These are phyloP conservation scores for Python bivittatus DNA, from an alignment of 2,113 vertebrate genomes.

Conservation along the genomic window DNA sequence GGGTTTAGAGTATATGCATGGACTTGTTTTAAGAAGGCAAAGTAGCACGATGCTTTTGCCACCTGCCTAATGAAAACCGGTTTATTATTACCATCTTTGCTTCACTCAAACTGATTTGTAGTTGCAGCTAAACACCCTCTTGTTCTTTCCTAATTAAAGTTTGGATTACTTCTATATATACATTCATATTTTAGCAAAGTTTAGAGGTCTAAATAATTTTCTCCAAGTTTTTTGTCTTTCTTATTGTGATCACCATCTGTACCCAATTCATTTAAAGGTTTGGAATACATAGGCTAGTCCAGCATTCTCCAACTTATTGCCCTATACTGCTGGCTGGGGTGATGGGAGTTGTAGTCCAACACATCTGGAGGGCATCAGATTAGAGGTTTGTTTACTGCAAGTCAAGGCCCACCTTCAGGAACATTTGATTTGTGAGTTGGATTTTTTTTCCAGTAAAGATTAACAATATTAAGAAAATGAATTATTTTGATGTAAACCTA, in stretches of 20 bases:
- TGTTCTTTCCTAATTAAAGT: background rate
- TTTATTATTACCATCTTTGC: constrained; percentile 45
- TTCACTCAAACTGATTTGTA: constrained; percentile 47
- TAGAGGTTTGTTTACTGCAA: background rate
- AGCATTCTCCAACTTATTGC: background rate
- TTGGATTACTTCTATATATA: constrained; percentile 8
- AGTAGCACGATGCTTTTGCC: constrained; percentile 59
- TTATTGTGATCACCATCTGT: background rate
- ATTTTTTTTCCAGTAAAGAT: background rate
- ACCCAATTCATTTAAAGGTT: background rate
- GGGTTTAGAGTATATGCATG: constrained; percentile 54
- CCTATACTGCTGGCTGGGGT: too few relatives aligned
- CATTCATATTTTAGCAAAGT: constrained; percentile 7
- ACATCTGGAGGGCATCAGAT: background rate
- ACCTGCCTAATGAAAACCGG: constrained; percentile 60
- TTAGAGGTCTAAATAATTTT: background rate
- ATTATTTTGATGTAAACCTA: background rate
- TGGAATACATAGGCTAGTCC: background rate
- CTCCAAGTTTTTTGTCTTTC: background rate
- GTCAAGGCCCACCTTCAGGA: background rate
- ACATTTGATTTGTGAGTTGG: background rate
- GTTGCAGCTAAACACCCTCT: constrained; percentile 40
- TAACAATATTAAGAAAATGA: background rate
- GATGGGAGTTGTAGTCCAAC: too few relatives aligned
- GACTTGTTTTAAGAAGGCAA: constrained; percentile 68